Conservation (phyloP, 2,888 invertebrate species). For the Brachypalpus laphriformis region DNA sequence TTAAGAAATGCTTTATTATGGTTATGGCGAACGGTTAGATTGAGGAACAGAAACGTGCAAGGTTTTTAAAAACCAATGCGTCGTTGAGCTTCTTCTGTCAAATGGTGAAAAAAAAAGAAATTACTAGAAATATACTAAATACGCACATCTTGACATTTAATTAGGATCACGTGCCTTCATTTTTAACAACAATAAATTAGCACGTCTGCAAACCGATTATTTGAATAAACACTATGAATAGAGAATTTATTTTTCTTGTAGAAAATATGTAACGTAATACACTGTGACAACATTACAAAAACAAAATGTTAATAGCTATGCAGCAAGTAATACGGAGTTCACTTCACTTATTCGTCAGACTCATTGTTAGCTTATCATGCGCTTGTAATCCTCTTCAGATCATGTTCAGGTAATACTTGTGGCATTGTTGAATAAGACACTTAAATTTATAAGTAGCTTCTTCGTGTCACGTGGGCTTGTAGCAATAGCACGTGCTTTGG, state of each 20-base stretch:
- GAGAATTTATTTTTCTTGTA: neutral
- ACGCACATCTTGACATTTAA: neutral
- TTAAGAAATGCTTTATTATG: neutral
- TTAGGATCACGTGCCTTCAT: neutral
- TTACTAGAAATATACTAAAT: neutral
- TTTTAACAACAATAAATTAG: neutral
- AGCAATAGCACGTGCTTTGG: neutral
- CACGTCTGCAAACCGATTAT: neutral
- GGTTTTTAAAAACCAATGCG: no score
- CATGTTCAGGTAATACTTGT: neutral
- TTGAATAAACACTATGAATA: neutral
- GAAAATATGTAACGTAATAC: conserved; percentile 11
- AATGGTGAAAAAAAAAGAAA: no score
- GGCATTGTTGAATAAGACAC: neutral
- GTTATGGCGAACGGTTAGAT: no score
- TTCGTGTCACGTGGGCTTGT: neutral
- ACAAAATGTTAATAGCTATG: conserved; percentile 23
- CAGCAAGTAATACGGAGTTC: neutral
- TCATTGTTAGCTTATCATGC: neutral
- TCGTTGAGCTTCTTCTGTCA: no score
- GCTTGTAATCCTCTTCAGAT: neutral
- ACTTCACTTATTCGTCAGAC: neutral
- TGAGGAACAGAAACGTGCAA: no score
- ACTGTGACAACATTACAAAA: conserved; percentile 22
- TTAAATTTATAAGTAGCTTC: neutral